Base-by-base conservation (phyloP, 2,797 vertebrate species). In the Rhyacichthys aspro region DNA sequence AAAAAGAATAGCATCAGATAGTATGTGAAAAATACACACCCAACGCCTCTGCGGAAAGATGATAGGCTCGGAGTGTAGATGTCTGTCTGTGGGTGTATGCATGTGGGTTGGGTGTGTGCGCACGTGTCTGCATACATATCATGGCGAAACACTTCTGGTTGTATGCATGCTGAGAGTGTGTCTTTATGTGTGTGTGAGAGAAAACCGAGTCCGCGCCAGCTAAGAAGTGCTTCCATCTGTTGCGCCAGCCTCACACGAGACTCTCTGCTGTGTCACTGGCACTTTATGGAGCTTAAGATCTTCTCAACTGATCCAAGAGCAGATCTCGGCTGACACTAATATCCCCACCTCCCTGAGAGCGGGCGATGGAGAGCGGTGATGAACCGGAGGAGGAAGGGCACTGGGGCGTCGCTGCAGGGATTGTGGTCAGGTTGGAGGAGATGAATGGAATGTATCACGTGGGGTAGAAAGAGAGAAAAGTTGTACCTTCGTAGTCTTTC, bases 141-240 rank as follows among this genome's bases (percentile, higher is more conserved):
- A 59, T 55, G 44, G 62, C 6, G 55, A 72, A 70, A 41, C 48
- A 47, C 49, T 57, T 34, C 55, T 28, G 50, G 52, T 45, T 55
- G 68, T 69, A 55, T 60, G 48, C 43, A 54, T 49, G 64, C 48
- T 61, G 49, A 19, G 17, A 63, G 55, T 72, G 43, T 41, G 70
- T 57, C 54, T 67, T 56, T 66, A 47, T 53, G 55, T 55, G 56
- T 59, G 64, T 57, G 55, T 49, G 58, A 41, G 67, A 76, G 81
- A 84, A 87, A 81, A 53, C 75, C 49, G 76, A 87, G 59, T 77
- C 74, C 43, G 23, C 12, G 62, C 76, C 87, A 88, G 54, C 72
- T 73, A 72, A 74, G 70, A 89, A 90, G 80, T 86, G 81, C 81
- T 89, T 87, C 87, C 87, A 89, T 91, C 86, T 89, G 88, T 76